Conservation (phyloP, 2,113 vertebrate species). For the Haliaeetus leucogaster region DNA sequence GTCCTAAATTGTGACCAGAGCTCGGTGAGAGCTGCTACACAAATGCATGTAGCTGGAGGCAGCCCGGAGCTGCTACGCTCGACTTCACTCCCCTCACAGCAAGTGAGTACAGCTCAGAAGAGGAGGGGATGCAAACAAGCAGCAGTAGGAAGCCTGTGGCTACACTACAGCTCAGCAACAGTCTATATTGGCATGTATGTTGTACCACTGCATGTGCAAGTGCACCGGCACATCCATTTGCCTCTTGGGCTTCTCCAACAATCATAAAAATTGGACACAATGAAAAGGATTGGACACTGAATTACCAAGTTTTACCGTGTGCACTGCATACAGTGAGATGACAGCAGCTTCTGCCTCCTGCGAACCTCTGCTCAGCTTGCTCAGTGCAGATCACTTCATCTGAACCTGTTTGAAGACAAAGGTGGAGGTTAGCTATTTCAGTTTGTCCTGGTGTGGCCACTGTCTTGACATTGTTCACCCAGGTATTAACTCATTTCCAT, state of each 20-base stretch:
- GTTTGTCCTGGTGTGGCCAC: background rate
- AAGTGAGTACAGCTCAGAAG: accelerated
- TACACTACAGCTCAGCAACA: background rate
- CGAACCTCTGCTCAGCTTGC: accelerated
- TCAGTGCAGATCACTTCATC: background rate
- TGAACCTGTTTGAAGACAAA: background rate
- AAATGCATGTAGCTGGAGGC: background rate
- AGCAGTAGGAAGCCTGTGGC: background rate
- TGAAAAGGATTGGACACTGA: background rate
- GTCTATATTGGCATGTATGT: accelerated
- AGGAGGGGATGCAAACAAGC: background rate
- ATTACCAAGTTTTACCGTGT: accelerated
- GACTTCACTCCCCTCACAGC: background rate
- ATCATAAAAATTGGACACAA: accelerated
- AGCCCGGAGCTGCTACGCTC: background rate
- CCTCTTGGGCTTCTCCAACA: background rate
- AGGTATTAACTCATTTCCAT: background rate
- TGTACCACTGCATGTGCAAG: background rate
- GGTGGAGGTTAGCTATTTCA: background rate
- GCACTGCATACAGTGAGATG: accelerated
- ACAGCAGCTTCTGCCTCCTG: background rate
- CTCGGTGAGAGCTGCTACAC: background rate
- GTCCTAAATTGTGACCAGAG: background rate
- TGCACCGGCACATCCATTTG: background rate
- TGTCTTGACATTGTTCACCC: accelerated